phyloP scores from a whole-genome alignment of 2,888 invertebrate genomes.

The Orthosia gracilis region DNA sequence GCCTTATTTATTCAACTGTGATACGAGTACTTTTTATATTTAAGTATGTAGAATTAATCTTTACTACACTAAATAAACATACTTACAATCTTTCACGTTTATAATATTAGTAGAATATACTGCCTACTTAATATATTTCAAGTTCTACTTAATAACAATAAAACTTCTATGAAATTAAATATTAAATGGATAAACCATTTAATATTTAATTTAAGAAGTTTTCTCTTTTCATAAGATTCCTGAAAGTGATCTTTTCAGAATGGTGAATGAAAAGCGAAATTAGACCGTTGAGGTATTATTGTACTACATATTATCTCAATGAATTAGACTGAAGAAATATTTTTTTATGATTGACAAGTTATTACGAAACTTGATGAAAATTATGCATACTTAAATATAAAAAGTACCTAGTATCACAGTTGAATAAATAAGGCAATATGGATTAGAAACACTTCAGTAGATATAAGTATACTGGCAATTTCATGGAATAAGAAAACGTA shows the following conservation, averaged over 20 bases:
- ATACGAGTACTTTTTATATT: not conserved
- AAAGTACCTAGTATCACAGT: not conserved
- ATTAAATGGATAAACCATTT: too few relatives aligned
- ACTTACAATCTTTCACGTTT: too few relatives aligned
- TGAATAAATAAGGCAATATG: not conserved
- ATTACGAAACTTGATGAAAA: not conserved
- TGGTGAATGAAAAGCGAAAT: not conserved
- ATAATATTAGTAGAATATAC: conserved; percentile 23
- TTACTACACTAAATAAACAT: too few relatives aligned
- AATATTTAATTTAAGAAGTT: conserved; percentile 1
- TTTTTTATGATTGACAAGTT: not conserved
- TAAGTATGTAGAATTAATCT: not conserved
- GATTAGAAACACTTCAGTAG: not conserved
- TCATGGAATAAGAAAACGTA: too few relatives aligned
- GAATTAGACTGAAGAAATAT: not conserved
- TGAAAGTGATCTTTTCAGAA: conserved; percentile 6
- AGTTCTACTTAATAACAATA: not conserved
- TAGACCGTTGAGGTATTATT: too few relatives aligned
- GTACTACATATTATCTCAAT: too few relatives aligned
- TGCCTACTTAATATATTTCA: not conserved
- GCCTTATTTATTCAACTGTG: not conserved
- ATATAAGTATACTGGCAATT: too few relatives aligned
- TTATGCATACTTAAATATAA: not conserved
- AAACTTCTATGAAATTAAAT: not conserved
- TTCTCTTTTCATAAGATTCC: not conserved